Evolutionary conservation across 1,140 invertebrate species (phyloP), one percentile per base, ranked within the genome.

Genomic region (Cydia splendana): DNA sequence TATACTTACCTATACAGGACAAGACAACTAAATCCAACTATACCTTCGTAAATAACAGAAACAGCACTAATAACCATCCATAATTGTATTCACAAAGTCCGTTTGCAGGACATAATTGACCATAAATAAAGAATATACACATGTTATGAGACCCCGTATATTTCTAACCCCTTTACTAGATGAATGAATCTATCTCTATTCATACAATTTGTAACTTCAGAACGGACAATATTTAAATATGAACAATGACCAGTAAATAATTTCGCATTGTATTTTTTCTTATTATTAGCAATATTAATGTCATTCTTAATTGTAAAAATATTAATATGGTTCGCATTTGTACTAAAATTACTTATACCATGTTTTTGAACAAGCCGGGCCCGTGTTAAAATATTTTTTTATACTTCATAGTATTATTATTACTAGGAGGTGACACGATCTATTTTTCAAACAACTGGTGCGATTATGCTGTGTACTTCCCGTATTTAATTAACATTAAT

Each of bases 101-200:
- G 79, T 87, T 84, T 79, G 75, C 82, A 78, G 79, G 82, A 86
- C 86, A 90, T 92, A 92, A 92, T 90, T 91, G 89, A 89, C 90
- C 89, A 92, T 92, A 92, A 90, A 92, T 92, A 90, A 92, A 86
- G 79, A 88, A 87, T 84, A 87, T 84, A 91, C 87, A 90, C 83
- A 84, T 91, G 87, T 91, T 89, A 71, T 9, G 38, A 71, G 67
- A 18, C 67, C 67, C 67, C 67, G 57, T 71, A 7, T 85, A 48
- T 84, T 84, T 85, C 81, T 82, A 81, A 83, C 85, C 85, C 82
- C 81, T 81, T 69, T 38, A 18, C 67, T 78, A 15, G 81, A 76
- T 79, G 71, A 85, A 84, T 78, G 76, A 82, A 38, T 45, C 13
- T 74, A 48, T 74, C 7, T 28, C 38, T 74, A 51, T 24, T 51